Conservation (phyloP, 2,888 invertebrate genomes). For the Agrochola lota region DNA sequence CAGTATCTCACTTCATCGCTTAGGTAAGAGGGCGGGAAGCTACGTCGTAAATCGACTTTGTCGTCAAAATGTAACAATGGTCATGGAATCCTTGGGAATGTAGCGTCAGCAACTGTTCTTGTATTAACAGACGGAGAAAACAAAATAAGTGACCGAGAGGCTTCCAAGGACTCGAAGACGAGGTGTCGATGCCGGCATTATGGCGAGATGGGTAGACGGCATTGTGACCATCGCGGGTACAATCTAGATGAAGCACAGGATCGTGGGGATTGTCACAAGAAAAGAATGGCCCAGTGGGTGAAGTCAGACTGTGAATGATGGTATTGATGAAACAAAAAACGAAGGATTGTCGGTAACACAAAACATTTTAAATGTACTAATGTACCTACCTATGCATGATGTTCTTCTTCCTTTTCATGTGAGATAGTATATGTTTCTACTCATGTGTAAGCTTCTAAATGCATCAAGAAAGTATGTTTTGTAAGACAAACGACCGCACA, state of each 20-base stretch:
- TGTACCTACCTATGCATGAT: too few relatives aligned
- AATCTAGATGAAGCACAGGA: background rate
- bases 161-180: background rate
- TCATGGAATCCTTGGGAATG: constrained; percentile 41
- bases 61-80: constrained; percentile 81
- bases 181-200: too few relatives aligned
- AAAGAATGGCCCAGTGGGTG: background rate
- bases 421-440: background rate
- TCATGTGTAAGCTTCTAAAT: background rate
- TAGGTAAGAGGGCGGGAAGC: constrained; percentile 75
- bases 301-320: background rate
- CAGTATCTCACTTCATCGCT: constrained; percentile 71
- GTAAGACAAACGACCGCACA: background rate
- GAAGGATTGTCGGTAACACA: background rate
- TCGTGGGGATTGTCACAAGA: background rate
- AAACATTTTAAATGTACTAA: too few relatives aligned
- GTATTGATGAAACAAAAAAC: background rate
- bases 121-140: background rate
- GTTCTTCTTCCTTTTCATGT: background rate
- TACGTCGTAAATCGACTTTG: constrained; percentile 78
- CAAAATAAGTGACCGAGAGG: background rate
- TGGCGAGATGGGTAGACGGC: background rate
- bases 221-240: background rate
- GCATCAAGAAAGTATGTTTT: background rate
- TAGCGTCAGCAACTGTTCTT: constrained; percentile 39